A percentile compares a stretch with the other conserved stretches of the same genome.
Conservation (phyloP, 2,888 invertebrate species). For the Trypoxylon attenuatum region DNA sequence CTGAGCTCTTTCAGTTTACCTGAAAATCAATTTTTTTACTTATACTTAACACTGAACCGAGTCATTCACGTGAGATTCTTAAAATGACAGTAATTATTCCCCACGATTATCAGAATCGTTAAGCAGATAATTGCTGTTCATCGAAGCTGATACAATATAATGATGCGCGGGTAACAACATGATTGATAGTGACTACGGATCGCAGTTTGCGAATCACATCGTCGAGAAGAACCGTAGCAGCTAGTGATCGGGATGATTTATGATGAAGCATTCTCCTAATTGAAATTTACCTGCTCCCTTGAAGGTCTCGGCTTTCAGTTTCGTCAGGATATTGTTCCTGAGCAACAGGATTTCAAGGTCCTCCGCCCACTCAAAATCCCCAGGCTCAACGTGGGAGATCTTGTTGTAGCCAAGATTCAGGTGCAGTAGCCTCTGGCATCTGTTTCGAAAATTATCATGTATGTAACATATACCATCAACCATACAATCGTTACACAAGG, state of each 20-base stretch:
- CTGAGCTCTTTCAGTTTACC: constrained; percentile 90
- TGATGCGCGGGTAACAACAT: background rate
- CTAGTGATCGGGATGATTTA: background rate
- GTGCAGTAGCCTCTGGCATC: constrained; percentile 87
- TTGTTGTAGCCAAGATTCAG: constrained; percentile 92
- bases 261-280: background rate
- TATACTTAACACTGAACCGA: too few relatives aligned
- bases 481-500: background rate
- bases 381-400: constrained; percentile 85
- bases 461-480: constrained; percentile 10
- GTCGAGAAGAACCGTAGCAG: background rate
- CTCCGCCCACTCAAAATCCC: constrained; percentile 88
- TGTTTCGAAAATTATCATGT: constrained; percentile 23
- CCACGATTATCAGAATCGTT: too few relatives aligned
- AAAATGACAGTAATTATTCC: background rate
- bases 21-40: constrained; percentile 13
- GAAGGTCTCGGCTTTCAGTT: constrained; percentile 69
- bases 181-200: background rate
- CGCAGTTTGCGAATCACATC: background rate
- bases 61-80: too few relatives aligned
- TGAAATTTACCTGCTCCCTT: constrained; percentile 75
- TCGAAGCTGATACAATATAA: background rate
- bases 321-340: constrained; percentile 89
- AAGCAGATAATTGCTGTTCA: background rate
- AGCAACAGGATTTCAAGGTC: constrained; percentile 87